Percentiles rank a stretch among this genome's conserved stretches.
Evolutionary conservation across 2,113 vertebrate genomes (phyloP).

Genomic region (Butastur rufipennis): DNA sequence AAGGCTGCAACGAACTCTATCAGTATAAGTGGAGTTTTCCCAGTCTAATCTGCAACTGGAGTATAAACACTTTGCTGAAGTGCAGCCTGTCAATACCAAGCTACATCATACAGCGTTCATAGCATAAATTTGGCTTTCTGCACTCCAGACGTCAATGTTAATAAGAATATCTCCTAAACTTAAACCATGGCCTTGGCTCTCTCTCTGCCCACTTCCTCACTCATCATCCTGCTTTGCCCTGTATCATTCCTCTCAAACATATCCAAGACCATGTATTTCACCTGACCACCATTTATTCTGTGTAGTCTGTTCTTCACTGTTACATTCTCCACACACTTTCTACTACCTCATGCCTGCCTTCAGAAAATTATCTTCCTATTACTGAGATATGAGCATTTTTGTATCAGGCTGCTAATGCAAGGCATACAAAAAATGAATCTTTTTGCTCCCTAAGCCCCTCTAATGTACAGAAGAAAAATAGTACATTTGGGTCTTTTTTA

Average conservation of each 20-base stretch:
- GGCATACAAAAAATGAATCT: not conserved
- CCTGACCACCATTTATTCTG: not conserved
- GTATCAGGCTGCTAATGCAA: not conserved
- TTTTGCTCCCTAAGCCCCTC: not conserved
- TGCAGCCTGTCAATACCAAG: not conserved
- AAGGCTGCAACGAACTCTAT: not conserved
- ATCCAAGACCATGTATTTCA: not conserved
- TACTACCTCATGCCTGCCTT: not conserved
- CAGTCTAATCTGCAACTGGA: not conserved
- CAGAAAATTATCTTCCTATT: not conserved
- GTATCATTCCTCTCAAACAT: not conserved
- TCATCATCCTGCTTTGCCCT: not conserved
- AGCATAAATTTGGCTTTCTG: not conserved
- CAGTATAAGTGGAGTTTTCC: constrained; percentile 7
- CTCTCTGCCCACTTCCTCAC: not conserved
- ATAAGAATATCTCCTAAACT: not conserved
- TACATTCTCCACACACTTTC: not conserved
- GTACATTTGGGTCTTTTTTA: not conserved
- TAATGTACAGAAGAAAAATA: not conserved
- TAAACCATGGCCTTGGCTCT: not conserved
- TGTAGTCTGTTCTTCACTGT: not conserved
- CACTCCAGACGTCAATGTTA: not conserved
- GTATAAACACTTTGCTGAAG: not conserved
- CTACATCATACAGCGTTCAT: not conserved
- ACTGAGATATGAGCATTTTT: not conserved